Conservation (phyloP, 1,140 invertebrate species). For the Bombyx mori region ASM3026992v2 NC_085131.1:762001-762500, state of each 20-base stretch:
- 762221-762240: background rate
- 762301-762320: slow-evolving; percentile 21
- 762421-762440: slow-evolving; percentile 32
- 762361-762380: slow-evolving; percentile 46
- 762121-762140: too few species aligned
- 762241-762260: slow-evolving; percentile 22
- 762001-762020: too few species aligned
- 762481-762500: slow-evolving; percentile 66
- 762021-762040: too few species aligned
- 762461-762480: slow-evolving; percentile 52
- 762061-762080: too few species aligned
- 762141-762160: too few species aligned
- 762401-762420: slow-evolving; percentile 27
- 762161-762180: too few species aligned
- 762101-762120: too few species aligned
- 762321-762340: slow-evolving; percentile 11
- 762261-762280: slow-evolving; percentile 15
- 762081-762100: too few species aligned
- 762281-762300: slow-evolving; percentile 20
- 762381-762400: slow-evolving; percentile 50
- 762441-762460: slow-evolving; percentile 35
- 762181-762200: too few species aligned
- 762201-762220: too few species aligned
- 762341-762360: slow-evolving; percentile 51
- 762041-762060: too few species aligned